Evolutionary conservation across 2,888 invertebrate species (phyloP).

Genomic region (Xestia ashworthii): DNA sequence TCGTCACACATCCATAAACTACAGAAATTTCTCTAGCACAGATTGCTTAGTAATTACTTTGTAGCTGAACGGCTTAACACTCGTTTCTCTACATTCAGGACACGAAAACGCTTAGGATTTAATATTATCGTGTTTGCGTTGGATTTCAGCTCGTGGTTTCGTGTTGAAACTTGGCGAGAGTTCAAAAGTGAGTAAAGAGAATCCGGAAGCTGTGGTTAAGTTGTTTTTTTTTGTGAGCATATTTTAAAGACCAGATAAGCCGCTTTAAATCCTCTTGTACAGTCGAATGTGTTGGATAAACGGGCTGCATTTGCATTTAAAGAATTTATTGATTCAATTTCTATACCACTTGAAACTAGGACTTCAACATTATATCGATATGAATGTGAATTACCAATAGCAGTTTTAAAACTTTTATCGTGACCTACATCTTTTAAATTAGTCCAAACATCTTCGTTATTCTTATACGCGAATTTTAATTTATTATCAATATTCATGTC

Average conservation of each 20-base stretch:
- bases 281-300: neutral
- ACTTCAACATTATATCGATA: conserved; percentile 4
- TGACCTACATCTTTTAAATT: conserved; percentile 35
- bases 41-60: conserved; percentile 31
- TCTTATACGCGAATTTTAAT: conserved; percentile 29
- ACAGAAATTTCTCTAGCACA: conserved; percentile 39
- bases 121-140: conserved; percentile 46
- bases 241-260: conserved; percentile 23
- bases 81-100: conserved; percentile 12
- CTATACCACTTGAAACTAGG: conserved; percentile 4
- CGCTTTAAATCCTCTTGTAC: conserved; percentile 18
- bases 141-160: conserved; percentile 39
- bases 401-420: conserved; percentile 21
- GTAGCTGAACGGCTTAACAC: neutral
- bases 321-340: conserved; percentile 5
- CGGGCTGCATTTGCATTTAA: conserved; percentile 3
- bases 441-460: conserved; percentile 29
- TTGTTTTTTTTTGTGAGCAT: conserved; percentile 5
- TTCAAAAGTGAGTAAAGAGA: conserved; percentile 48
- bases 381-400: neutral
- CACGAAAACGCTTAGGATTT: conserved; percentile 29
- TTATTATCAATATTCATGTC: conserved; percentile 25
- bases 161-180: conserved; percentile 50
- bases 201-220: conserved; percentile 21
- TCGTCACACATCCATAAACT: conserved; percentile 37